Percentiles rank a stretch among this genome's conserved stretches.
phyloP scores from a whole-genome alignment of 2,797 vertebrate genomes.

The Lacerta agilis region DNA sequence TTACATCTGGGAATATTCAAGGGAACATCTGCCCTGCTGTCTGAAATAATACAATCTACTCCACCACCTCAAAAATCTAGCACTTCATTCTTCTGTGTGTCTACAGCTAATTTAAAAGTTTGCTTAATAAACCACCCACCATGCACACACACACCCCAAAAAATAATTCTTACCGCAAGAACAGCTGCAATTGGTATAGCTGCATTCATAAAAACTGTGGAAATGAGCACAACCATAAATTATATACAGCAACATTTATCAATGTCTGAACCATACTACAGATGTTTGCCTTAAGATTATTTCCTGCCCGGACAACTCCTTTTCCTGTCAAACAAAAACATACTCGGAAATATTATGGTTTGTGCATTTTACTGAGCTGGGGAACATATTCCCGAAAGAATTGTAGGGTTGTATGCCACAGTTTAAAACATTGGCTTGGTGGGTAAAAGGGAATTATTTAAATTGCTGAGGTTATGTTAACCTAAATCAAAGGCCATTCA shows the following conservation, averaged over 20 bases:
- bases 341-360: conserved; percentile 37
- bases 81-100: neutral
- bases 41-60: neutral
- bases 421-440: neutral
- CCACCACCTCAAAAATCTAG: neutral
- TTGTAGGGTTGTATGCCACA: neutral
- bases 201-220: conserved; percentile 96
- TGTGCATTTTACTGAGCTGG: conserved; percentile 7
- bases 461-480: neutral
- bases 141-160: neutral
- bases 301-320: conserved; percentile 38
- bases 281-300: conserved; percentile 13
- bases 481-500: neutral
- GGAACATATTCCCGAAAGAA: conserved; percentile 17
- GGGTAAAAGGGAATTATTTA: neutral
- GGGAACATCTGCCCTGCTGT: neutral
- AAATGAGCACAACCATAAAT: conserved; percentile 43
- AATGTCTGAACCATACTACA: neutral
- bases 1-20: neutral
- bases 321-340: conserved; percentile 40
- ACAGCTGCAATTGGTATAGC: conserved; percentile 97
- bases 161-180: conserved; percentile 86
- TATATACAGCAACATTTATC: neutral
- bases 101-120: neutral
- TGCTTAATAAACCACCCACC: neutral